Evolutionary conservation across 2,113 vertebrate species (phyloP).

Genomic region (Anoplopoma fimbria): DNA sequence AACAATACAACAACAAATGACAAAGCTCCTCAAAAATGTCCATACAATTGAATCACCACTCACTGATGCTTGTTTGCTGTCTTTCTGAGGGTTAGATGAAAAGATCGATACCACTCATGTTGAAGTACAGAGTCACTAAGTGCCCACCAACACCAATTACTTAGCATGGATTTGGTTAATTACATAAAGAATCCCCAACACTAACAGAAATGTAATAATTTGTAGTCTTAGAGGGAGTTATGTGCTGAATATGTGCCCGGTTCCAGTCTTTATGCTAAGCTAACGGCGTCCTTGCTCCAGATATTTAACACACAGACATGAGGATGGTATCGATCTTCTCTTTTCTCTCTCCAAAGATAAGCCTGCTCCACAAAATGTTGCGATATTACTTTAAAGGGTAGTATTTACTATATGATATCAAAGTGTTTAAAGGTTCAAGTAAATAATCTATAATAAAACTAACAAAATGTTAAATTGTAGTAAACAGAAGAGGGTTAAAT

Average conservation of each 20-base stretch:
- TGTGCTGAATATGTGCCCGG: no score
- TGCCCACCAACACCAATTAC: no score
- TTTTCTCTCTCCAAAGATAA: not conserved
- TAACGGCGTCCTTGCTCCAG: not conserved
- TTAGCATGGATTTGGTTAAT: no score
- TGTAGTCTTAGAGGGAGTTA: no score
- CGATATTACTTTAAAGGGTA: not conserved
- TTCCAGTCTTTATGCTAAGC: not conserved
- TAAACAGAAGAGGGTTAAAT: not conserved
- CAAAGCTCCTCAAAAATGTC: not conserved
- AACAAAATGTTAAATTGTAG: not conserved
- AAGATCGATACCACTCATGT: no score
- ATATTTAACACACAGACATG: not conserved
- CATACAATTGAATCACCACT: not conserved
- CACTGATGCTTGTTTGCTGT: no score
- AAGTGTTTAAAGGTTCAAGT: not conserved
- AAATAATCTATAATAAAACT: not conserved
- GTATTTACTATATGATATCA: not conserved
- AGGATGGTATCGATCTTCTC: not conserved
- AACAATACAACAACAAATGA: not conserved
- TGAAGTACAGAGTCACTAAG: no score
- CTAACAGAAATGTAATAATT: no score
- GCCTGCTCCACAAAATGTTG: not conserved
- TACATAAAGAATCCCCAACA: no score
- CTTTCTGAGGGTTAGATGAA: no score